Evolutionary conservation across 2,797 vertebrate genomes (phyloP).

Genomic region (Myripristis murdjan): DNA sequence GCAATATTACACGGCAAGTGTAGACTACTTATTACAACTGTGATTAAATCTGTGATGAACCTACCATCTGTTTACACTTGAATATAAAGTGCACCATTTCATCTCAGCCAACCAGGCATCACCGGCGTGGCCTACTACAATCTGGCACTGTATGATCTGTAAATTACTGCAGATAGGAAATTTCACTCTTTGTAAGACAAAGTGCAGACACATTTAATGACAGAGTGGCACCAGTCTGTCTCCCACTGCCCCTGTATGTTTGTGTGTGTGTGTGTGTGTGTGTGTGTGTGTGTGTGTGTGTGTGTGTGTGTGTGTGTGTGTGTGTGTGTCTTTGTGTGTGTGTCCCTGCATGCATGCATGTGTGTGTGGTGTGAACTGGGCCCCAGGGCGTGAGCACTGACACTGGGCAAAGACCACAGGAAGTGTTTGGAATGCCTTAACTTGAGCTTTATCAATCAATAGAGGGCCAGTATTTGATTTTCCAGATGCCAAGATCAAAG

Average conservation of each 20-base stretch:
- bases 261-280: neutral
- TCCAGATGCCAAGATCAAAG: constrained; percentile 62
- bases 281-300: neutral
- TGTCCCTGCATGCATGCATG: neutral
- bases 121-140: neutral
- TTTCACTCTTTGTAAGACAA: constrained; percentile 16
- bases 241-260: constrained; percentile 36
- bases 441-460: constrained; percentile 68
- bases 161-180: constrained; percentile 3
- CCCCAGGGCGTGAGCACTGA: constrained; percentile 41
- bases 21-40: constrained; percentile 21
- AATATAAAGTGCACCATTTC: constrained; percentile 7
- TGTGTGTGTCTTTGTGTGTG: neutral
- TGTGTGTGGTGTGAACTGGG: constrained; percentile 39
- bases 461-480: constrained; percentile 62
- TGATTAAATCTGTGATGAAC: constrained; percentile 25
- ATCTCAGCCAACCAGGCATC: neutral
- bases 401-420: constrained; percentile 46
- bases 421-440: constrained; percentile 70
- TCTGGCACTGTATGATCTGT: neutral
- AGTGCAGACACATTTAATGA: constrained; percentile 26
- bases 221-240: constrained; percentile 34
- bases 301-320: neutral
- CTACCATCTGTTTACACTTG: constrained; percentile 6
- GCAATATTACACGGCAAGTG: constrained; percentile 1